phyloP scores from a whole-genome alignment of 2,888 invertebrate species.

The Harpalus rufipes region DNA sequence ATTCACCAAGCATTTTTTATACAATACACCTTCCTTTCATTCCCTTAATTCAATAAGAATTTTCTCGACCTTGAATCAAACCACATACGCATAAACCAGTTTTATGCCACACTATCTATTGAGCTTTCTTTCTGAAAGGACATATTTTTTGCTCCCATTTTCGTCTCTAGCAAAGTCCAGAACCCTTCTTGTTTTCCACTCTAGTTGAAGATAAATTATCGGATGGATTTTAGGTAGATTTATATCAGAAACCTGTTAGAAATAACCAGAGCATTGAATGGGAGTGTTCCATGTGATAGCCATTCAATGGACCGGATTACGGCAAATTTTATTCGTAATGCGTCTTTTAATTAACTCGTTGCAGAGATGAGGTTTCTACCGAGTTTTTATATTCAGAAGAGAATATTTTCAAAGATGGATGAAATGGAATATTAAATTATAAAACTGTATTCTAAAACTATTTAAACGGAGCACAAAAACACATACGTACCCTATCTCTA shows the following conservation, averaged over 20 bases:
- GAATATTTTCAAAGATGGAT: not conserved
- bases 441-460: no score
- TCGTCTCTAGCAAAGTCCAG: not conserved
- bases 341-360: not conserved
- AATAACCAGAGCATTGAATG: not conserved
- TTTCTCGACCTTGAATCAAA: not conserved
- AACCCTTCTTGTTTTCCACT: not conserved
- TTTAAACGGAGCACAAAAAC: no score
- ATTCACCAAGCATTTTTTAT: no score
- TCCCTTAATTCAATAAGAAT: no score
- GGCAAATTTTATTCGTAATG: not conserved
- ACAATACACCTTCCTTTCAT: no score
- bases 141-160: not conserved
- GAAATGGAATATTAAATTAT: no score
- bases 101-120: not conserved
- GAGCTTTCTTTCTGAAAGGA: not conserved
- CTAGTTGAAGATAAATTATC: slow-evolving; percentile 31
- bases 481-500: no score
- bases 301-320: not conserved
- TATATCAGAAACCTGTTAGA: slow-evolving; percentile 43
- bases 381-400: not conserved
- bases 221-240: slow-evolving; percentile 45
- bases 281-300: not conserved
- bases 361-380: not conserved
- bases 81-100: not conserved